A percentile compares a stretch with the other conserved stretches of the same genome.
Evolutionary conservation across 1,140 invertebrate species (phyloP).

Genomic region (Drosophila melanica): DNA sequence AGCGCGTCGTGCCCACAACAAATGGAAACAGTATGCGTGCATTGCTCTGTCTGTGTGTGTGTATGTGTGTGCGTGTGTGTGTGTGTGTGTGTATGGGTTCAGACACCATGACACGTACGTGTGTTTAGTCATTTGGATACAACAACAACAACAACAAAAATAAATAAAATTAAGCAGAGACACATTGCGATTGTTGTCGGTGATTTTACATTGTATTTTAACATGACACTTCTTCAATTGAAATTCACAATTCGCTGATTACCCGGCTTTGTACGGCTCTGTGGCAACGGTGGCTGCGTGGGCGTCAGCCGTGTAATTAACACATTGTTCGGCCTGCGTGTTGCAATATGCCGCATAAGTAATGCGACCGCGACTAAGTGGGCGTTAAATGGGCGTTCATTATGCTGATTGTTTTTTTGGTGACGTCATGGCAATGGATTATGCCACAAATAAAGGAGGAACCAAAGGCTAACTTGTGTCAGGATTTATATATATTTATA

Average conservation of each 20-base stretch:
- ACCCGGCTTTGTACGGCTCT: conserved; percentile 22
- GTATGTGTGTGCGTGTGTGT: conserved; percentile 4
- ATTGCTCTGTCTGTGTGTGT: conserved; percentile 15
- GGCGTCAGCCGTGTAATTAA: conserved; percentile 50
- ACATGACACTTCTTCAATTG: conserved; percentile 47
- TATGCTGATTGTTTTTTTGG: conserved; percentile 7
- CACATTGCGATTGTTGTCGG: conserved; percentile 37
- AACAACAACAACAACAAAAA: too few relatives aligned
- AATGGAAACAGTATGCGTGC: conserved; percentile 7
- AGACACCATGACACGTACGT: conserved; percentile 47
- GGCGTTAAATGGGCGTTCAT: conserved; percentile 63
- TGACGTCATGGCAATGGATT: conserved; percentile 9
- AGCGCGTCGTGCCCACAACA: conserved; percentile 58
- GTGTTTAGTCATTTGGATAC: conserved; percentile 41
- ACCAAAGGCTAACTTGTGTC: too few relatives aligned
- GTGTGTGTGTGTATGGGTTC: conserved; percentile 8
- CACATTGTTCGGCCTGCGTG: conserved; percentile 41
- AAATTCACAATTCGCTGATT: conserved; percentile 43
- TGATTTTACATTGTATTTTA: conserved; percentile 38
- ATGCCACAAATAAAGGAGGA: neutral
- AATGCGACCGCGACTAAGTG: conserved; percentile 60
- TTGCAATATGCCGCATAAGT: conserved; percentile 46
- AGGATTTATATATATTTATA: too few relatives aligned
- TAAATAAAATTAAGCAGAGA: conserved; percentile 14
- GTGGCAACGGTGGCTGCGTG: conserved; percentile 35